These are phyloP conservation scores for Nephrotoma guestfalica DNA, from an alignment of 2,888 invertebrate species.

Conservation along the genomic window DNA sequence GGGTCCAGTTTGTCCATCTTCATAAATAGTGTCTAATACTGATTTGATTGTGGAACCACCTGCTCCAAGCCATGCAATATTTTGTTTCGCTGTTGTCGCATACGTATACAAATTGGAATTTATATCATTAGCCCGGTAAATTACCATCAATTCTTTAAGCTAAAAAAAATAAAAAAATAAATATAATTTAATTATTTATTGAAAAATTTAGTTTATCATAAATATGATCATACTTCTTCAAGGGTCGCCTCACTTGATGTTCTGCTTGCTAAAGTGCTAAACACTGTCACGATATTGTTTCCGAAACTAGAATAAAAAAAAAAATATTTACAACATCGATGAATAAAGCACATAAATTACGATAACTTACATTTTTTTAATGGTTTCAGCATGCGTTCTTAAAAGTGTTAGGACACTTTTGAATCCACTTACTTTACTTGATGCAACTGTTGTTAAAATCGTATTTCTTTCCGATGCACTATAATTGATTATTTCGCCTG, in stretches of 20 bases:
- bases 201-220: too few species aligned
- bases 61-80: not conserved
- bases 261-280: not conserved
- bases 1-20: not conserved
- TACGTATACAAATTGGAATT: not conserved
- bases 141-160: too few species aligned
- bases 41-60: not conserved
- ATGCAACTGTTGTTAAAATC: not conserved
- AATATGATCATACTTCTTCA: not conserved
- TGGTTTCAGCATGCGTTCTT: not conserved
- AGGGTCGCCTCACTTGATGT: not conserved
- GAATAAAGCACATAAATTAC: too few species aligned
- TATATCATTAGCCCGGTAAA: too few species aligned
- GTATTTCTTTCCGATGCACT: not conserved
- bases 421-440: not conserved
- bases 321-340: not conserved
- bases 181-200: too few species aligned
- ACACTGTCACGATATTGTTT: not conserved
- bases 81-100: not conserved
- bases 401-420: not conserved
- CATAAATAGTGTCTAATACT: not conserved
- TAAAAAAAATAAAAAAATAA: too few species aligned
- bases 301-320: not conserved
- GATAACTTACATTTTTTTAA: not conserved
- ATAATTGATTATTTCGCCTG: not conserved